phyloP scores from a whole-genome alignment of 2,113 vertebrate genomes.

The Macroglossus sobrinus region DNA sequence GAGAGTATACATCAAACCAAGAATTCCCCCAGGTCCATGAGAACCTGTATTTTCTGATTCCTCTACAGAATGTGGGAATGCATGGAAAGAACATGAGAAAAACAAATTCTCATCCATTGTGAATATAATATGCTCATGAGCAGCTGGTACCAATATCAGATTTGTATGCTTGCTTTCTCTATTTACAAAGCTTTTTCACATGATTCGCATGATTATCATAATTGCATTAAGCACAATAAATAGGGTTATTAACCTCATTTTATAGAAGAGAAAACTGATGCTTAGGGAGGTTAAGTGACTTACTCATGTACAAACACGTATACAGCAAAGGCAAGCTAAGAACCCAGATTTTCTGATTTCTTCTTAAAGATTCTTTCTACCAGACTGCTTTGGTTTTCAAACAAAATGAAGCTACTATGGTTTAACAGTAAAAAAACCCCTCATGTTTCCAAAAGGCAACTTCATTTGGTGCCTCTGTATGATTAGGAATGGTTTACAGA shows the following conservation, averaged over 20 bases:
- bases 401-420: conserved; percentile 26
- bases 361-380: conserved; percentile 15
- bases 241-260: neutral
- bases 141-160: neutral
- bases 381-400: neutral
- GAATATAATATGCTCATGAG: neutral
- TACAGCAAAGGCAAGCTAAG: neutral
- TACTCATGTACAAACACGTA: neutral
- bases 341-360: neutral
- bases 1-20: neutral
- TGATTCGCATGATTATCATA: conserved; percentile 40
- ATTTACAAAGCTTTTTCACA: neutral
- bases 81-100: neutral
- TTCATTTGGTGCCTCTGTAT: neutral
- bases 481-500: conserved; percentile 2
- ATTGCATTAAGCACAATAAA: neutral
- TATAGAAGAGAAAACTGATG: conserved; percentile 8
- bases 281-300: neutral
- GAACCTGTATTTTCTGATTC: neutral
- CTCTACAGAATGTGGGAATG: neutral
- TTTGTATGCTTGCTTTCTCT: neutral
- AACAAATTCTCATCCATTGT: neutral
- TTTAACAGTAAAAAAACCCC: conserved; percentile 19
- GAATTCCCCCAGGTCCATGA: neutral
- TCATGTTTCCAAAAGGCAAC: neutral